Evolutionary conservation across 2,113 vertebrate genomes (phyloP), one percentile per base, ranked within the genome.

Genomic region (Alligator mississippiensis): DNA sequence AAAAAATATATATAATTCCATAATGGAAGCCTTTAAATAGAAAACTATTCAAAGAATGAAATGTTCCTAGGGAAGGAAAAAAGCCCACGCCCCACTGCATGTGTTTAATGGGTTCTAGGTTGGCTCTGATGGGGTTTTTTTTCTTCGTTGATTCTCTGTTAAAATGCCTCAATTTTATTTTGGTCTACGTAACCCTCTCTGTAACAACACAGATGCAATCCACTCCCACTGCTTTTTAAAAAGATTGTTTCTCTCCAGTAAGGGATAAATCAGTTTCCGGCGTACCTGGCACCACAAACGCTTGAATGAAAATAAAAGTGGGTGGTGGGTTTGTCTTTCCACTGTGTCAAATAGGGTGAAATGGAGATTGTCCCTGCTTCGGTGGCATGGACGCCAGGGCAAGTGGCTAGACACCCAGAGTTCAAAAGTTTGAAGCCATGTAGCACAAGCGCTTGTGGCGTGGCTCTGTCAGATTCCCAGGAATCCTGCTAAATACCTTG

Each of bases 131-230:
- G 28, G 63, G 30, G 19, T 14, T 28, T 76, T 68, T 30, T 34
- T 22, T 8, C 47, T 38, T 30, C 6, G 30, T 25, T 19, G 17
- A 34, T 38, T 72, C 68, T 72, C 68, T 34, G 87, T 90, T 94
- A 92, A 77, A 96, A 82, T 94, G 85, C 85, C 88, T 89, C 85
- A 70, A 70, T 92, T 95, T 96, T 93, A 91, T 88, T 94, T 92
- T 94, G 89, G 94, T 92, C 95, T 47, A 47, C 47, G 6, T 74
- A 75, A 19, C 89, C 47, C 92, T 94, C 74, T 91, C 89, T 85
- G 75, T 82, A 24, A 22, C 80, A 60, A 80, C 86, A 66, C 68
- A 82, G 85, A 80, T 11, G 70, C 79, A 66, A 88, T 80, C 84
- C 76, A 93, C 87, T 93, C 82, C 90, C 94, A 70, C 91, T 90